phyloP scores from a whole-genome alignment of 2,888 invertebrate species.

The Chrysolina americana region DNA sequence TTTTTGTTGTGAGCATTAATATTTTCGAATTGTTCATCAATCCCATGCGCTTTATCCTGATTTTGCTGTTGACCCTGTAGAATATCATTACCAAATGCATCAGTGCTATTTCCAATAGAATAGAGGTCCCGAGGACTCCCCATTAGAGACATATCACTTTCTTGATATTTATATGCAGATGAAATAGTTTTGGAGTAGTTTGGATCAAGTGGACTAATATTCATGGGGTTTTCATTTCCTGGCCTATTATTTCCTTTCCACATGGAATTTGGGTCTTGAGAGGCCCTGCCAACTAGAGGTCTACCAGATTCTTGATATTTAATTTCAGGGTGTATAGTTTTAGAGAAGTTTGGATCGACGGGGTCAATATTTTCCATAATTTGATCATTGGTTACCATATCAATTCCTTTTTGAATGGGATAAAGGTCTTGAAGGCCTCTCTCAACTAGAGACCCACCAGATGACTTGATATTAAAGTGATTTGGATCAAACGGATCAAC shows the following conservation, averaged over 20 bases:
- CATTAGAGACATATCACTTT: neutral
- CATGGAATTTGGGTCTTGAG: no score
- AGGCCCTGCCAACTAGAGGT: no score
- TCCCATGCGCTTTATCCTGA: neutral
- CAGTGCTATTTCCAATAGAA: neutral
- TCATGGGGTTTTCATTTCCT: neutral
- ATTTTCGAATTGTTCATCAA: neutral
- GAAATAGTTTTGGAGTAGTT: neutral
- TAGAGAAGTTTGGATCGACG: no score
- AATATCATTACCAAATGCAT: neutral
- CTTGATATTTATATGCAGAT: slow-evolving; percentile 13
- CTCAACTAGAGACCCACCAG: no score
- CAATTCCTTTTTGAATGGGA: no score
- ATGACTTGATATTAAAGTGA: no score
- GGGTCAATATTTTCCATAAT: slow-evolving; percentile 7
- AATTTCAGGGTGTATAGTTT: no score
- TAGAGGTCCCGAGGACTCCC: neutral
- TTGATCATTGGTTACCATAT: no score
- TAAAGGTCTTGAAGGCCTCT: no score
- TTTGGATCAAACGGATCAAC: no score
- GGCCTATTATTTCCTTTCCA: no score
- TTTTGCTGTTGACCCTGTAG: neutral
- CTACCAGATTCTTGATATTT: slow-evolving; percentile 9
- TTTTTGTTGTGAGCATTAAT: slow-evolving; percentile 10
- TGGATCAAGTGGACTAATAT: slow-evolving; percentile 9